Evolutionary conservation across 2,888 invertebrate species (phyloP).

Genomic region (Agonum fuliginosum): DNA sequence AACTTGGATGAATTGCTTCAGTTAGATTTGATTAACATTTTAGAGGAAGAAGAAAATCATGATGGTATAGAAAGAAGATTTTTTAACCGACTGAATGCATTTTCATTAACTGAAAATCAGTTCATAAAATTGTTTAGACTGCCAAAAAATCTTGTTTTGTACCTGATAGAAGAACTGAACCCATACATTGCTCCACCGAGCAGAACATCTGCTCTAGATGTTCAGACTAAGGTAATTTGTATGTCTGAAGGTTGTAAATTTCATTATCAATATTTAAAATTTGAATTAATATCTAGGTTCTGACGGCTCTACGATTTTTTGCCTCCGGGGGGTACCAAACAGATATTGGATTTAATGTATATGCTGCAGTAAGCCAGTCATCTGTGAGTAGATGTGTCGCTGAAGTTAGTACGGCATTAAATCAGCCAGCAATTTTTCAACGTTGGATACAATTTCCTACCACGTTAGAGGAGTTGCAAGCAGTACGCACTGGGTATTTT

Average conservation of each 20-base stretch:
- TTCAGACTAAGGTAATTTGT: too few species aligned
- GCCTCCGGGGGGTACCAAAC: slow-evolving; percentile 52
- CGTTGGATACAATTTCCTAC: slow-evolving; percentile 54
- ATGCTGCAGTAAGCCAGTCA: slow-evolving; percentile 53
- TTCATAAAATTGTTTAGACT: neutral
- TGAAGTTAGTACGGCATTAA: slow-evolving; percentile 40
- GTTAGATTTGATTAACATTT: neutral
- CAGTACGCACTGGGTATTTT: too few species aligned
- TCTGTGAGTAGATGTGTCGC: slow-evolving; percentile 46
- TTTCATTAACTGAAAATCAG: neutral
- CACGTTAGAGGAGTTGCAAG: slow-evolving; percentile 24
- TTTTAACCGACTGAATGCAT: neutral
- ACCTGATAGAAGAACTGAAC: neutral
- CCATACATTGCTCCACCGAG: neutral
- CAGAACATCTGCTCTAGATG: neutral
- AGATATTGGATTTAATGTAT: slow-evolving; percentile 29
- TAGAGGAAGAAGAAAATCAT: neutral
- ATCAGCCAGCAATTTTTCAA: slow-evolving; percentile 45
- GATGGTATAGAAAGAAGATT: neutral
- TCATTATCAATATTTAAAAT: too few species aligned
- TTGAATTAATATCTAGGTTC: too few species aligned
- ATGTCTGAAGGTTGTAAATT: too few species aligned
- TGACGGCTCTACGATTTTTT: slow-evolving; percentile 54
- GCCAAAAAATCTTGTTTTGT: neutral
- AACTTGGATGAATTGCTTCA: neutral